Evolutionary conservation across 2,797 vertebrate species (phyloP).

Genomic region (Eutrigla gurnardus): DNA sequence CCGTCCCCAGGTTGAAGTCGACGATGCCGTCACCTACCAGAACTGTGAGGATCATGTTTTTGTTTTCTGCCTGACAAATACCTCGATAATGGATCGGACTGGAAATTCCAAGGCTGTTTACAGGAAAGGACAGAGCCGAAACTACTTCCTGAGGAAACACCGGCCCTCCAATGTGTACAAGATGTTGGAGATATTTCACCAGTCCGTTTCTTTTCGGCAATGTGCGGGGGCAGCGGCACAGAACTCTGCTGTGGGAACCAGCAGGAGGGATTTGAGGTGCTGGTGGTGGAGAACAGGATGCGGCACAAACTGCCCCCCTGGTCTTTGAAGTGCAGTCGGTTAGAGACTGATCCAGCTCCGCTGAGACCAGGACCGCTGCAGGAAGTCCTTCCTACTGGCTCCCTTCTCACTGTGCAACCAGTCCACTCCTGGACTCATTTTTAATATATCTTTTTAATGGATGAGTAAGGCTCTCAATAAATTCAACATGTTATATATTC

Average conservation of each 20-base stretch:
- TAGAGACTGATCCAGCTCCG: not conserved
- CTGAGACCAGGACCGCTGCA: too few relatives aligned
- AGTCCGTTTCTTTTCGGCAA: not conserved
- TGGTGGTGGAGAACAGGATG: not conserved
- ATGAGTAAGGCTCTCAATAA: too few relatives aligned
- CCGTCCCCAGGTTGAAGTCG: not conserved
- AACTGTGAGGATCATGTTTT: not conserved
- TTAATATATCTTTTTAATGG: too few relatives aligned
- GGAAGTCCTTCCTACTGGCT: too few relatives aligned
- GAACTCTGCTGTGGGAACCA: not conserved
- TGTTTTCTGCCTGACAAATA: not conserved
- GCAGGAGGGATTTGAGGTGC: not conserved
- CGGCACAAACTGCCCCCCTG: not conserved
- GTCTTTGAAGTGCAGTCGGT: not conserved
- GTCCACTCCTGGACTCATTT: too few relatives aligned
- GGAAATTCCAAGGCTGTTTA: not conserved
- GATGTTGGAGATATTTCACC: not conserved
- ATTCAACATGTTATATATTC: too few relatives aligned
- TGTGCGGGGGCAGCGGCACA: not conserved
- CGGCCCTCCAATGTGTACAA: not conserved
- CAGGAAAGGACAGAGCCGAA: too few relatives aligned
- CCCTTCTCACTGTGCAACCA: not conserved
- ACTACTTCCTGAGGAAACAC: too few relatives aligned
- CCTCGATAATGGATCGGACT: not conserved
- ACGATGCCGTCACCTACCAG: not conserved